Percentiles rank a stretch among this genome's conserved stretches.
These are phyloP conservation scores for Lepidochitona cinerea DNA, from an alignment of 2,888 invertebrate genomes.

Conservation along the genomic window DNA sequence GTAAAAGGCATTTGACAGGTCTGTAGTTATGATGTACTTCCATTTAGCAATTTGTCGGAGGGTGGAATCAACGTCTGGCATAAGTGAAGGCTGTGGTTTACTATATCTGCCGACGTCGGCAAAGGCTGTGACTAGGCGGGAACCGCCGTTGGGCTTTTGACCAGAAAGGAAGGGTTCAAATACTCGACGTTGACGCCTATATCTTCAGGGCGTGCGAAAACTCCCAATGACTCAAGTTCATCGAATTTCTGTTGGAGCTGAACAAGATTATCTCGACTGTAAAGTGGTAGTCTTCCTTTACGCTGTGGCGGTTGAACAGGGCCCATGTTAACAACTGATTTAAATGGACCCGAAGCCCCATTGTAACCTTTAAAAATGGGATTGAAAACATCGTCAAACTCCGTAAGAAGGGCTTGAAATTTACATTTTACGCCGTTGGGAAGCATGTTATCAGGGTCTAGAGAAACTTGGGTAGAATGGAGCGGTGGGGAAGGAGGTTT, in stretches of 20 bases:
- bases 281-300: constrained; percentile 40
- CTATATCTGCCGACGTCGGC: constrained; percentile 19
- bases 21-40: constrained; percentile 38
- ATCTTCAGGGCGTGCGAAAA: constrained; percentile 34
- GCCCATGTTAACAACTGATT: constrained; percentile 42
- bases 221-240: constrained; percentile 38
- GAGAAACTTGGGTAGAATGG: constrained; percentile 5
- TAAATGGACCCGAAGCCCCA: constrained; percentile 31
- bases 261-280: constrained; percentile 30
- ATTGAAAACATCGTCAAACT: constrained; percentile 33
- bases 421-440: neutral
- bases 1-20: constrained; percentile 37
- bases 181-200: constrained; percentile 34
- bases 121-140: constrained; percentile 38
- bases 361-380: constrained; percentile 32
- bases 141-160: constrained; percentile 32
- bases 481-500: neutral
- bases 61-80: constrained; percentile 23
- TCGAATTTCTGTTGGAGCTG: constrained; percentile 38
- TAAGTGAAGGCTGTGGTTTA: constrained; percentile 26
- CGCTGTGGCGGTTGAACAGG: constrained; percentile 40
- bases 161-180: constrained; percentile 43
- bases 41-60: constrained; percentile 31
- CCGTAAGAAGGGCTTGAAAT: constrained; percentile 14
- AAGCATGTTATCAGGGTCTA: constrained; percentile 28